These are phyloP conservation scores for Trematocara stigmaticum DNA, from an alignment of 2,113 vertebrate species.

Conservation along the genomic window DNA sequence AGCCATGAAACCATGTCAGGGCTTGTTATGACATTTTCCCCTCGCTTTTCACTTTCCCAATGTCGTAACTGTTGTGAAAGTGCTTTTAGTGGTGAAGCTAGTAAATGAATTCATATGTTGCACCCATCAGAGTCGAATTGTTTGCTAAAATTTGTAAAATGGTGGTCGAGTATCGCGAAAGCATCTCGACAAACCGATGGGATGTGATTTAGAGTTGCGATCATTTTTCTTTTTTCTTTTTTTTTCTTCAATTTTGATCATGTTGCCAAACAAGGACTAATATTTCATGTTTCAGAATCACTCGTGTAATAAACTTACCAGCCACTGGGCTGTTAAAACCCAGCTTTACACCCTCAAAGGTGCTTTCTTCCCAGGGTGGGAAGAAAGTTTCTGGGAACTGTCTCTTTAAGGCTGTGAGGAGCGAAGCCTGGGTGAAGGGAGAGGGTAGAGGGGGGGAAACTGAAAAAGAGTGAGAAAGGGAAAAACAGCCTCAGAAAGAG, in stretches of 20 bases:
- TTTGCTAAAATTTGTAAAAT: conserved; percentile 12
- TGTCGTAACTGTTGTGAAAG: conserved; percentile 28
- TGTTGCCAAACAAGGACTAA: background rate
- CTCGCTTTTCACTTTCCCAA: conserved; percentile 4
- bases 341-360: conserved; percentile 41
- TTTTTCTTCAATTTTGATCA: background rate
- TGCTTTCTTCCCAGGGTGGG: conserved; percentile 50
- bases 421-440: conserved; percentile 43
- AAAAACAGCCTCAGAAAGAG: conserved; percentile 20
- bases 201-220: background rate
- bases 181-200: background rate
- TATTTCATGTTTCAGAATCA: conserved; percentile 17
- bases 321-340: conserved; percentile 29
- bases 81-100: conserved; percentile 8
- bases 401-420: conserved; percentile 73
- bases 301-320: conserved; percentile 33
- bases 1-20: conserved; percentile 16
- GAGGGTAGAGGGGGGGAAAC: background rate
- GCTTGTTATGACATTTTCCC: conserved; percentile 29
- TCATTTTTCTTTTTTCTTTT: background rate
- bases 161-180: background rate
- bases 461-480: conserved; percentile 45
- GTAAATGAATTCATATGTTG: conserved; percentile 20
- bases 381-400: conserved; percentile 68
- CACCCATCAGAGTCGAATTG: background rate